A percentile compares a stretch with the other conserved stretches of the same genome.
Conservation (phyloP, 2,888 invertebrate species). For the Melinaea menophilus region DNA sequence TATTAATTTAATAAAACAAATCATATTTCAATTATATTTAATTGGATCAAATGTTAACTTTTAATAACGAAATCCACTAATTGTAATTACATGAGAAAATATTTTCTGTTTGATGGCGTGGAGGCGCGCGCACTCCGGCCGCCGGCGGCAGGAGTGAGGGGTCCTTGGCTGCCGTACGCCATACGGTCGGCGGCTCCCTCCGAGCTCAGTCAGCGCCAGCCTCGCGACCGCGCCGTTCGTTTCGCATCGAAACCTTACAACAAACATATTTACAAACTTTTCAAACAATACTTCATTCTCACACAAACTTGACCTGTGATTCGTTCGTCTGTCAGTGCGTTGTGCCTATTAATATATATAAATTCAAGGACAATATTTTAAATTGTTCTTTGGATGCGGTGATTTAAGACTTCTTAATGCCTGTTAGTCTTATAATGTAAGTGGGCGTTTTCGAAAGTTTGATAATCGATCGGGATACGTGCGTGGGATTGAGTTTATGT, state of each 20-base stretch:
- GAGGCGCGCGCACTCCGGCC: slow-evolving; percentile 67
- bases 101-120: slow-evolving; percentile 35
- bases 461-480: slow-evolving; percentile 76
- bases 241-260: slow-evolving; percentile 45
- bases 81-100: slow-evolving; percentile 20
- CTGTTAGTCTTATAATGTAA: slow-evolving; percentile 59
- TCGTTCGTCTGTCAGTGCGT: slow-evolving; percentile 74
- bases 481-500: slow-evolving; percentile 77
- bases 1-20: background rate
- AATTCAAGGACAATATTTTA: slow-evolving; percentile 68
- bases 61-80: slow-evolving; percentile 16
- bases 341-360: slow-evolving; percentile 76
- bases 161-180: slow-evolving; percentile 43
- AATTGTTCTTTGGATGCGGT: slow-evolving; percentile 61
- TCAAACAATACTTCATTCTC: slow-evolving; percentile 42
- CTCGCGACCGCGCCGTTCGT: slow-evolving; percentile 52
- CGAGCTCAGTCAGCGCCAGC: slow-evolving; percentile 63
- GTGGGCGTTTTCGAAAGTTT: slow-evolving; percentile 78
- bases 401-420: slow-evolving; percentile 52
- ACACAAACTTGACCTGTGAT: slow-evolving; percentile 68
- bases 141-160: slow-evolving; percentile 53
- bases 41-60: slow-evolving; percentile 4
- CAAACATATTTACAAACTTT: slow-evolving; percentile 44
- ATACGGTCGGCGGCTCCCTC: slow-evolving; percentile 57
- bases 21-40: slow-evolving; percentile 6